Evolutionary conservation across 2,888 invertebrate species (phyloP).

Genomic region (Zootermopsis nevadensis): DNA sequence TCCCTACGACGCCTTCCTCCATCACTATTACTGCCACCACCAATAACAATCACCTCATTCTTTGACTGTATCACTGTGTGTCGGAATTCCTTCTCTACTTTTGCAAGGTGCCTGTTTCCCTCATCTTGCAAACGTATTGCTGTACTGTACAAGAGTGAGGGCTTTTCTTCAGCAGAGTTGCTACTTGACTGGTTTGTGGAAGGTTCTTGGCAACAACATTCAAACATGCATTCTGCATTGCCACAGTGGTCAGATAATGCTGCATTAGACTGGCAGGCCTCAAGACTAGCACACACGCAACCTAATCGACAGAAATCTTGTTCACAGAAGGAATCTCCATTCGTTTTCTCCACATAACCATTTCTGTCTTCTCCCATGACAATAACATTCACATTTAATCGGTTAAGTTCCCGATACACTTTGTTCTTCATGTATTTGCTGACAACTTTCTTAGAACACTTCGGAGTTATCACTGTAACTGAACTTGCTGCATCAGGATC

Average conservation of each 20-base stretch:
- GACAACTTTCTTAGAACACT: slow-evolving; percentile 33
- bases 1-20: slow-evolving; percentile 67
- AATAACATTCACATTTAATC: slow-evolving; percentile 71
- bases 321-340: neutral
- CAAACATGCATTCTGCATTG: slow-evolving; percentile 70
- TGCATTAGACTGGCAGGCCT: slow-evolving; percentile 57
- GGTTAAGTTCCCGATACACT: slow-evolving; percentile 65
- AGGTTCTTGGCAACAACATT: slow-evolving; percentile 64
- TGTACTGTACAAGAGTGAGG: slow-evolving; percentile 54
- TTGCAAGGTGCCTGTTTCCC: slow-evolving; percentile 70
- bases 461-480: slow-evolving; percentile 34
- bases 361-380: slow-evolving; percentile 44
- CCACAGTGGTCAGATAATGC: slow-evolving; percentile 71
- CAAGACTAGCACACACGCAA: slow-evolving; percentile 74
- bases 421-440: slow-evolving; percentile 60
- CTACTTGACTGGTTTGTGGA: slow-evolving; percentile 19
- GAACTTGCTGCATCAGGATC: slow-evolving; percentile 56
- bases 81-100: slow-evolving; percentile 78
- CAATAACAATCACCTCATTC: slow-evolving; percentile 73
- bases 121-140: slow-evolving; percentile 65
- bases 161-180: neutral
- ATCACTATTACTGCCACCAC: slow-evolving; percentile 67
- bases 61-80: slow-evolving; percentile 76
- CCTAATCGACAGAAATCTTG: slow-evolving; percentile 70
- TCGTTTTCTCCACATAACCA: neutral